Base-by-base conservation (phyloP, 2,797 vertebrate species). In the Anguilla marmorata region DNA sequence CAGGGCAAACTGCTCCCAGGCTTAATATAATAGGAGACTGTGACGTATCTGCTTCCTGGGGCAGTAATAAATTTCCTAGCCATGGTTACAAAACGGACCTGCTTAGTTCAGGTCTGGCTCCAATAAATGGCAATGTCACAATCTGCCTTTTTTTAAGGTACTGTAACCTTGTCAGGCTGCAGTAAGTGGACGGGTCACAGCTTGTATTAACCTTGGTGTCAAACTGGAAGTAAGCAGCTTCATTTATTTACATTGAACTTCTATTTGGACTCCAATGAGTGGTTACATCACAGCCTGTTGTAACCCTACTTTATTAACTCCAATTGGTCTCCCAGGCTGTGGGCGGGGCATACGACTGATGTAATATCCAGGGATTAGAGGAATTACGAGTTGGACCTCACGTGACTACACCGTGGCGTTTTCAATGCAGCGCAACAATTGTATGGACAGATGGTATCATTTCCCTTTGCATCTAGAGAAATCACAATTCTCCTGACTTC, bases 381-480 rank as follows among this genome's bases (percentile, higher is more conserved):
- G 41, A 80, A 80, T 80, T 48, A 79, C 16, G 14, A 45, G 16
- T 45, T 19, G 76, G 2, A 50, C 24, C 19, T 48, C 76, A 50
- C n/a, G 41, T 48, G 37, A 24, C 16, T 24, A 80, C 66, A 19
- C 19, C 24, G 9, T 45, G 7, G 58, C 45, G 33, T 66, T 66
- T 45, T 87, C 16, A 93, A 92, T 30, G 69, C 41, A 80, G 92
- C 91, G 93, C 93, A 92, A 93, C 93, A 7, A n/a, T n/a, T 1
- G 60, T 24, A 66, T 24, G 92, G 89, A 90, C 88, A 85, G 86
- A 91, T 92, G 90, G 89, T 92, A 91, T 93, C 88, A 91, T 91
- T 90, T 91, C 88, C 93, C 92, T 92, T 91, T 90, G 93, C 92
- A 92, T 91, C 91, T 89, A 92, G 89, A 93, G 90, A 94, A 92